Base-by-base conservation (phyloP, 2,888 invertebrate species). In the Aelia acuminata region DNA sequence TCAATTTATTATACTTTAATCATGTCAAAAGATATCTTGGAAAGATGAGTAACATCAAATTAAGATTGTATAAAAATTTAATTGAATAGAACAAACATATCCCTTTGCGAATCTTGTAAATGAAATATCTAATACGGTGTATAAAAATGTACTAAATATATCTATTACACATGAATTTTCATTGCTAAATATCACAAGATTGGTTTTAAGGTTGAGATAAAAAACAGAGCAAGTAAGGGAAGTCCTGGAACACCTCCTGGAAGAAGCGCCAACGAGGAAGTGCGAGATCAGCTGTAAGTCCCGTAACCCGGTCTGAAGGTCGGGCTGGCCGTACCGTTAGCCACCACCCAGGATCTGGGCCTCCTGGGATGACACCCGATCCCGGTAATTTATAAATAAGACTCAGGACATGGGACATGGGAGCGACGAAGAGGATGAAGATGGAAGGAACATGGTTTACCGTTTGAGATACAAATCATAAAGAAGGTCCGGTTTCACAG, bases 231-330 rank as follows among this genome's bases (percentile, higher is more conserved):
- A 26, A 10, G n/a, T n/a, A 26, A 8, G 57, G 26, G 11, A 15
- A 1, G 3, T 4, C 15, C 31, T 8, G 1, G 35, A 20, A n/a
- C 22, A 4, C 43, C n/a, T 47, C 43, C 0, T 35, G 35, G 80
- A 80, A 47, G 80, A 43, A 11, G 43, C 80, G 80, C n/a, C n/a
- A 43, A 80, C 22, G 80, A 47, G 80, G 39, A 80, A 43, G 80
- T 80, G 80, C n/a, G 80, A 80, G 80, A 80, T 47, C 80, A 39
- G 43, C 43, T 43, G 80, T 80, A n/a, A 80, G 80, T 80, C 10
- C 80, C 80, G 80, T 80, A 80, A 80, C 80, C 39, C 0, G 43
- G 80, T n/a, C 80, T 43, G 80, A 80, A 80, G 80, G 80, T 80
- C 43, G 80, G n/a, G 22, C 43, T 11, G 43, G 80, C 80, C 22